Conservation (phyloP, 2,797 vertebrate genomes). For the Lates japonicus region DNA sequence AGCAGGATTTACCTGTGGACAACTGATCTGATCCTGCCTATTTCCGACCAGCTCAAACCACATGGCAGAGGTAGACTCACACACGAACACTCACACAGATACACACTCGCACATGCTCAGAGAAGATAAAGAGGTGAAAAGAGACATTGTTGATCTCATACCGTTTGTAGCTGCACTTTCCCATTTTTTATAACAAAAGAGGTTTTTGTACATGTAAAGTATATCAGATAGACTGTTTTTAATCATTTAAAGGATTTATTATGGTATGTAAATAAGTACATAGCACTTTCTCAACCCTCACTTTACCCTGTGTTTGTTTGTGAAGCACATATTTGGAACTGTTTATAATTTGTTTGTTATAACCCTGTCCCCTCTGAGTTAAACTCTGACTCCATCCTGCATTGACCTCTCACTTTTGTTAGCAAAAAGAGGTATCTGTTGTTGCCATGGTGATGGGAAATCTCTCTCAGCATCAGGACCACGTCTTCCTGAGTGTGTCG, state of each 20-base stretch:
- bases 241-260: slow-evolving; percentile 25
- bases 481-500: not conserved
- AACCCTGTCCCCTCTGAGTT: not conserved
- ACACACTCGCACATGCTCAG: slow-evolving; percentile 5
- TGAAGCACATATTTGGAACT: slow-evolving; percentile 13
- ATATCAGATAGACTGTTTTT: slow-evolving; percentile 31
- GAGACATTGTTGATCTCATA: slow-evolving; percentile 16
- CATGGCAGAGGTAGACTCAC: slow-evolving; percentile 42
- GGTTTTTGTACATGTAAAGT: slow-evolving; percentile 63
- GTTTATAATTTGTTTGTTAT: slow-evolving; percentile 1
- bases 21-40: slow-evolving; percentile 73
- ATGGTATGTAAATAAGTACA: slow-evolving; percentile 46
- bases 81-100: slow-evolving; percentile 7
- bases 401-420: not conserved
- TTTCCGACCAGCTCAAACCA: slow-evolving; percentile 64
- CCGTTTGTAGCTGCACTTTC: slow-evolving; percentile 46
- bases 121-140: slow-evolving; percentile 31
- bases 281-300: slow-evolving; percentile 41
- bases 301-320: slow-evolving; percentile 37
- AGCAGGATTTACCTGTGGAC: slow-evolving; percentile 63
- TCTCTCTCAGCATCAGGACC: slow-evolving; percentile 38
- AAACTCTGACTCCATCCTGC: not conserved
- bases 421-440: slow-evolving; percentile 30
- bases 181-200: slow-evolving; percentile 53
- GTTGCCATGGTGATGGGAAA: slow-evolving; percentile 64